phyloP scores from a whole-genome alignment of 2,797 vertebrate genomes.

The Alcedo quadribrachys region DNA sequence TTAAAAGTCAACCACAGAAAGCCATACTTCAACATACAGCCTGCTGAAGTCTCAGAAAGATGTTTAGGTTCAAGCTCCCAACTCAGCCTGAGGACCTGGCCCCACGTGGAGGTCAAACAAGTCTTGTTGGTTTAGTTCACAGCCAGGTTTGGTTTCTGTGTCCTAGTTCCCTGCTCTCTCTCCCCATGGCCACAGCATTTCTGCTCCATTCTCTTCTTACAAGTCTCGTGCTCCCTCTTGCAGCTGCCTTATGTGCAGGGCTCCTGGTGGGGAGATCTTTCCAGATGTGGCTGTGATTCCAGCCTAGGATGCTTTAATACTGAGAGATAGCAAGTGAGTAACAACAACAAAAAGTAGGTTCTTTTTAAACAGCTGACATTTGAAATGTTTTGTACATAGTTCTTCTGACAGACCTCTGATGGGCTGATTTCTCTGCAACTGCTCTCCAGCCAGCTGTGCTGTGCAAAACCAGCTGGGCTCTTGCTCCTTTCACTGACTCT shows the following conservation, averaged over 20 bases:
- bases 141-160: conserved; percentile 30
- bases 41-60: conserved; percentile 58
- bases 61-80: conserved; percentile 43
- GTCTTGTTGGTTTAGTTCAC: conserved; percentile 32
- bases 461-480: neutral
- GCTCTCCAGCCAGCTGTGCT: conserved; percentile 3
- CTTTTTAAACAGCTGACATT: conserved; percentile 32
- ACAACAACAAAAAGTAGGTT: neutral
- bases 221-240: neutral
- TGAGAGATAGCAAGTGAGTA: conserved; percentile 20
- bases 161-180: conserved; percentile 18
- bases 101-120: conserved; percentile 37
- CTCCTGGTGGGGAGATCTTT: neutral
- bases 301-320: conserved; percentile 37
- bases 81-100: conserved; percentile 2
- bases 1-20: conserved; percentile 58
- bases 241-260: neutral
- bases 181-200: neutral
- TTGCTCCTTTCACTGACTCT: conserved; percentile 9
- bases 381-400: conserved; percentile 8
- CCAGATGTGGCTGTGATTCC: conserved; percentile 18
- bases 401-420: neutral
- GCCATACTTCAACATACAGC: conserved; percentile 66
- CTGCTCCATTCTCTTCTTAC: neutral
- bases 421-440: neutral